Conservation (phyloP, 2,797 vertebrate genomes). For the Sus cebifrons region DNA sequence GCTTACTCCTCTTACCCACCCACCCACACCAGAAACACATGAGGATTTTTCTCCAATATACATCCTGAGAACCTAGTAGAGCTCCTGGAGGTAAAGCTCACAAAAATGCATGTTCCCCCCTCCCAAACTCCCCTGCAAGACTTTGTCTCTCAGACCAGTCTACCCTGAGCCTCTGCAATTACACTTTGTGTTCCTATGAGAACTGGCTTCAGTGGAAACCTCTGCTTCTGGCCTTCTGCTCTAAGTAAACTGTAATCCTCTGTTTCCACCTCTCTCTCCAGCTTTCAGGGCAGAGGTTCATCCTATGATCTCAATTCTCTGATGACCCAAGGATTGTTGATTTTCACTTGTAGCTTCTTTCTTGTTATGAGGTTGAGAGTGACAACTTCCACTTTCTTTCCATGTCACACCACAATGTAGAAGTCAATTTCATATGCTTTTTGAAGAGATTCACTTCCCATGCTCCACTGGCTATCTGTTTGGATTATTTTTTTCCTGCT, state of each 20-base stretch:
- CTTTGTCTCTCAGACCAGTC: neutral
- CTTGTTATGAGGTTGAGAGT: neutral
- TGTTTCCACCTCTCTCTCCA: neutral
- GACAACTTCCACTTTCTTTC: neutral
- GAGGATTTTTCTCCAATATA: neutral
- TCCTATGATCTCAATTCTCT: neutral
- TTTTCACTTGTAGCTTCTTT: neutral
- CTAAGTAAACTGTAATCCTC: neutral
- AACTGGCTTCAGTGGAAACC: neutral
- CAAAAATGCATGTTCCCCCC: neutral
- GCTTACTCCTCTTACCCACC: neutral
- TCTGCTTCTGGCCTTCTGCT: neutral
- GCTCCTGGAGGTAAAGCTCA: neutral
- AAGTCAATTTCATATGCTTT: neutral
- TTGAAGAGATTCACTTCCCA: neutral
- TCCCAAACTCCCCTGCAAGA: neutral
- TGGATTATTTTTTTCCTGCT: neutral
- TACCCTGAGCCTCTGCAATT: neutral
- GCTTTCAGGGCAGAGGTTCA: neutral
- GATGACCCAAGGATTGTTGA: neutral
- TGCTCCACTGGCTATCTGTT: neutral
- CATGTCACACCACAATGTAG: neutral
- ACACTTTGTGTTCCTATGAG: neutral
- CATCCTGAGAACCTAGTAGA: neutral
- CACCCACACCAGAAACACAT: neutral